Percentiles rank a stretch among this genome's conserved stretches.
Conservation (phyloP, 2,797 vertebrate genomes). For the Otolemur crassicaudatus region DNA sequence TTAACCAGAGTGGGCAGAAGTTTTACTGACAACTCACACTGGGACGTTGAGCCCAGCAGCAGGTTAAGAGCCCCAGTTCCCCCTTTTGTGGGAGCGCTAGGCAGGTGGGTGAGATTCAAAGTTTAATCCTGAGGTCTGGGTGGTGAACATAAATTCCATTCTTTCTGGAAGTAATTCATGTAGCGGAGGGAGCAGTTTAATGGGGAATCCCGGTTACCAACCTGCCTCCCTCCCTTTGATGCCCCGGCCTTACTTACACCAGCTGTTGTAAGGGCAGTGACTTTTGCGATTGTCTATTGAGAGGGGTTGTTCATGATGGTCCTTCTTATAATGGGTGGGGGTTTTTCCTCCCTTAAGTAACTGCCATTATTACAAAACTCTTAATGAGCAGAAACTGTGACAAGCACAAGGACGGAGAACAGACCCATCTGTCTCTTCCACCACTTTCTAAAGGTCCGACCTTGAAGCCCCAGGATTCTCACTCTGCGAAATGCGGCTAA, state of each 20-base stretch:
- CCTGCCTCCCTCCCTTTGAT: not conserved
- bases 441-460: not conserved
- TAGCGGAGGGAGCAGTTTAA: not conserved
- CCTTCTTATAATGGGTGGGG: not conserved
- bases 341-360: not conserved
- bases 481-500: not conserved
- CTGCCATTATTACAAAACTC: not conserved
- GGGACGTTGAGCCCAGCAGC: not conserved
- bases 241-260: not conserved
- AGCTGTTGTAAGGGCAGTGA: not conserved
- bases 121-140: not conserved
- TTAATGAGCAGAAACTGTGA: not conserved
- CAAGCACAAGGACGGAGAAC: not conserved
- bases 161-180: not conserved
- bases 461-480: not conserved
- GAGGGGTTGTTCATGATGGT: not conserved
- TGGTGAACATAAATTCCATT: not conserved
- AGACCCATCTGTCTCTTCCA: not conserved
- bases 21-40: not conserved
- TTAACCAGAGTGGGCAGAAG: conserved; percentile 3
- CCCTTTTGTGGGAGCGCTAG: not conserved
- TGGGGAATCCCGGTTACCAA: not conserved
- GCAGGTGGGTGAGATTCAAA: not conserved
- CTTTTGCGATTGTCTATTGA: not conserved
- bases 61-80: not conserved